Evolutionary conservation across 2,113 vertebrate species (phyloP).

Genomic region (Chionis minor): DNA sequence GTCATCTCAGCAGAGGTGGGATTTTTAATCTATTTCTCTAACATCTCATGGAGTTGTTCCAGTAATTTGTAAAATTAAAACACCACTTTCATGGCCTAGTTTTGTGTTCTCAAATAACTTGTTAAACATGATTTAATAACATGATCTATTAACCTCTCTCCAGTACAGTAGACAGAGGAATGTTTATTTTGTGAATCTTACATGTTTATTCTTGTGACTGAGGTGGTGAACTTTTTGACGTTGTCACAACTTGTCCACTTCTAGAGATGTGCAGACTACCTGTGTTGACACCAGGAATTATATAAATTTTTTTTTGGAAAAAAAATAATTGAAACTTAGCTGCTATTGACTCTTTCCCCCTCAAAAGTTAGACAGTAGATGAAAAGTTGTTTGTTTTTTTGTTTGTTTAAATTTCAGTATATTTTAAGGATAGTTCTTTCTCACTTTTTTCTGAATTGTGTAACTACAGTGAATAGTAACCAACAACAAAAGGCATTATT

Average conservation of each 20-base stretch:
- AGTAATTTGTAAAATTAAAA: neutral
- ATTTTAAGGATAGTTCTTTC: neutral
- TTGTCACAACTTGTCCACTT: neutral
- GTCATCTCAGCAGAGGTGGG: neutral
- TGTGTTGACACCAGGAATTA: neutral
- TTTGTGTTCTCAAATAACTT: neutral
- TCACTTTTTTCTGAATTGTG: neutral
- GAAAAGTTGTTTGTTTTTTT: neutral
- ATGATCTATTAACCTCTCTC: neutral
- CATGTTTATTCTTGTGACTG: neutral
- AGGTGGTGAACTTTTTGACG: neutral
- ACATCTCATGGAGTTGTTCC: neutral
- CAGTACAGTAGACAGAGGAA: neutral
- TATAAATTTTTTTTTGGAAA: neutral
- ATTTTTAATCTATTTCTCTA: neutral
- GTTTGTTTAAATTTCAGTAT: fast-evolving
- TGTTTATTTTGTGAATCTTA: neutral
- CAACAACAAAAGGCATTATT: neutral
- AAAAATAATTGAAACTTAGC: neutral
- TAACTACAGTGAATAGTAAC: neutral
- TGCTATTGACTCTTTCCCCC: neutral
- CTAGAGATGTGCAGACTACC: neutral
- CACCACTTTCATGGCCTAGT: neutral
- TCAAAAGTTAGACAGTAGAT: neutral
- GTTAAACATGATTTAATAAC: neutral